Evolutionary conservation across 2,888 invertebrate genomes (phyloP), one percentile per base, ranked within the genome.

Genomic region (Merodon equestris): DNA sequence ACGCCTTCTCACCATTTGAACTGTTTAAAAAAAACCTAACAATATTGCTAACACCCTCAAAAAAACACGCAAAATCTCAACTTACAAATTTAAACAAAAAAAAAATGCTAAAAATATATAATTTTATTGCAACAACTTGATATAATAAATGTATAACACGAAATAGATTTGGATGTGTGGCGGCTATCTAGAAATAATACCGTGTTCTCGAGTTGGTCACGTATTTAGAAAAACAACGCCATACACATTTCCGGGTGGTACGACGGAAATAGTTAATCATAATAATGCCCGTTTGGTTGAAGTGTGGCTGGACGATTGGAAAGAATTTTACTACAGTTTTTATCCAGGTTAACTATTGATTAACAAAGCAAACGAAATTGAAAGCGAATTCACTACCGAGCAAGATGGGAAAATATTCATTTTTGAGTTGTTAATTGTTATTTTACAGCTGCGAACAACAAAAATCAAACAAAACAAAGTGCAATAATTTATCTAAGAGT

Each of bases 261-360:
- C 97, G 85, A 95, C 95, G 90, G 94, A 94, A 87, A 97, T 98
- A 88, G 98, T 99, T 90, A 97, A 98, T 92, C 97, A 97, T 92
- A 99, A 99, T 93, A 97, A 98, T 91, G 97, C 97, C 89, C 93
- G 99, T 85, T 95, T 98, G 87, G 98, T 97, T 83, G 97, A 98
- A 90, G 99, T 99, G 86, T 99, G 99, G 99, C 94, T 99, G 91
- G 99, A 99, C 91, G 97, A 98, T 88, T 98, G 98, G 95, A 97
- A 97, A 93, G 95, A 96, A 90, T 97, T 98, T 94, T 97, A 97
- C 94, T 97, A 96, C 94, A 96, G 95, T 91, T 96, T 97, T 92
- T 97, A 97, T 92, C 97, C 97, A 94, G 97, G 97, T 97, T 91
- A 88, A 85, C 81, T 82, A 72, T 70, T 81, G 51, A 51, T 36